Evolutionary conservation across 2,113 vertebrate species (phyloP).

Genomic region (Colius striatus): DNA sequence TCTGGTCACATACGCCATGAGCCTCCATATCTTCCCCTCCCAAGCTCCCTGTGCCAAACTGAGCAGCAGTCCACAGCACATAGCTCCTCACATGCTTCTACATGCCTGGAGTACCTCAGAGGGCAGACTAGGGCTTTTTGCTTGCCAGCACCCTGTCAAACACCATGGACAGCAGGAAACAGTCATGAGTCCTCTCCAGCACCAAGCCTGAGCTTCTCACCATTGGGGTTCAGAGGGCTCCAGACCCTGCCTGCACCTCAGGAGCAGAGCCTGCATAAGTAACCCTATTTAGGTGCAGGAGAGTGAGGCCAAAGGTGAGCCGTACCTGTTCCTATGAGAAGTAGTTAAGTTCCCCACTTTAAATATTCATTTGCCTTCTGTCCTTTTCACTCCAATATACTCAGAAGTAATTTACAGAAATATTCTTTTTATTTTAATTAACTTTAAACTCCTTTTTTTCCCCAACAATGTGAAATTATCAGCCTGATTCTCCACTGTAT

Average conservation of each 20-base stretch:
- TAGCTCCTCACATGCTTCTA: too few relatives aligned
- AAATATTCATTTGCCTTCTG: not conserved
- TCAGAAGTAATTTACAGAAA: not conserved
- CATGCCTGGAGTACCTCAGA: fast-evolving
- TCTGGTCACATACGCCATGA: not conserved
- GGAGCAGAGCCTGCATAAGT: not conserved
- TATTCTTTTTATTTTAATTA: constrained; percentile 8
- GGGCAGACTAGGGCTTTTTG: not conserved
- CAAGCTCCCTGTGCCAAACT: fast-evolving
- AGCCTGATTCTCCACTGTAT: not conserved
- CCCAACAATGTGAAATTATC: not conserved
- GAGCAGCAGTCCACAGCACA: fast-evolving
- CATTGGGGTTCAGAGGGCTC: not conserved
- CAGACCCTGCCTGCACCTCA: not conserved
- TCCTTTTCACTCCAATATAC: not conserved
- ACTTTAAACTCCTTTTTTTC: not conserved
- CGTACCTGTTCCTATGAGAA: not conserved
- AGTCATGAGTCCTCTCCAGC: not conserved
- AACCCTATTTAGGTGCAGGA: not conserved
- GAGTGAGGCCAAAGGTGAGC: not conserved
- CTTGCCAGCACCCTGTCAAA: not conserved
- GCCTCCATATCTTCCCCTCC: not conserved
- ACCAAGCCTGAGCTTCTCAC: not conserved
- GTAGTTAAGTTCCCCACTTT: not conserved
- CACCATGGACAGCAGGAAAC: not conserved